These are phyloP conservation scores for Caenorhabditis virilis DNA, from an alignment of 2,888 invertebrate species.

Conservation along the genomic window DNA sequence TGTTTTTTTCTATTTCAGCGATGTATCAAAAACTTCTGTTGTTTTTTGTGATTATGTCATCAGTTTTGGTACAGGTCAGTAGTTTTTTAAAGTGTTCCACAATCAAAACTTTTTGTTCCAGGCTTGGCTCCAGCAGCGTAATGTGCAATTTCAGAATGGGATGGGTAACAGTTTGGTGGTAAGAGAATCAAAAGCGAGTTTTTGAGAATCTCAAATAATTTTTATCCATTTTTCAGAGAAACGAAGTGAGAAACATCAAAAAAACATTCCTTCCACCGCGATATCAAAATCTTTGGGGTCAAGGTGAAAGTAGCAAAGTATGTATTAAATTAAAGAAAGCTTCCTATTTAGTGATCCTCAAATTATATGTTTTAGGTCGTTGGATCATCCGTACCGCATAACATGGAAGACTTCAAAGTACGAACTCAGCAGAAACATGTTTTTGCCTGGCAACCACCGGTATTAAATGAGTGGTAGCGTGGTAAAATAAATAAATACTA, in stretches of 20 bases:
- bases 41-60: too few species aligned
- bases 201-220: too few species aligned
- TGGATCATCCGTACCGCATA: conserved; percentile 23
- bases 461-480: conserved; percentile 21
- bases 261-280: conserved; percentile 33
- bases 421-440: conserved; percentile 27
- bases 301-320: conserved; percentile 34
- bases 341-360: neutral
- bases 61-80: too few species aligned
- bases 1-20: too few species aligned
- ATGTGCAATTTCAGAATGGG: too few species aligned
- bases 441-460: conserved; percentile 34
- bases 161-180: too few species aligned
- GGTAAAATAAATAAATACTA: neutral
- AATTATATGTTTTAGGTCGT: conserved; percentile 7
- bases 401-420: conserved; percentile 34
- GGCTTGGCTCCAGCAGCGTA: too few species aligned
- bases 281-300: conserved; percentile 38
- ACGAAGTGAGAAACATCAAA: neutral
- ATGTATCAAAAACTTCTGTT: too few species aligned
- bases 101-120: too few species aligned
- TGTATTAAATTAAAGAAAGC: neutral
- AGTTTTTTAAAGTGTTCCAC: too few species aligned
- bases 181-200: too few species aligned
- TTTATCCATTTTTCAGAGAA: too few species aligned